Base-by-base conservation (phyloP, 2,113 vertebrate genomes). In the Trogon surrucura region DNA sequence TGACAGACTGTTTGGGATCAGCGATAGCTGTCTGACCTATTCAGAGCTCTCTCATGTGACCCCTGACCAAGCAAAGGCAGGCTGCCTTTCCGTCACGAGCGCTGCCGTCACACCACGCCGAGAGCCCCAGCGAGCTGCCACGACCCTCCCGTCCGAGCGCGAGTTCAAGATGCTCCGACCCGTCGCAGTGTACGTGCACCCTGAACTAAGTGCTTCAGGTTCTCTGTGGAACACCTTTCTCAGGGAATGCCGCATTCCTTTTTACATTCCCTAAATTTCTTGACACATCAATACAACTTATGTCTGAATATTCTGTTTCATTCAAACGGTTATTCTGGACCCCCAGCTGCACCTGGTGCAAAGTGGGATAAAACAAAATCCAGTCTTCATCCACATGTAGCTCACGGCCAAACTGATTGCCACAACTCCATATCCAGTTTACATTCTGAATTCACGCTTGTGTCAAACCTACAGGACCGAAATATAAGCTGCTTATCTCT, bases 321-420 rank as follows among this genome's bases (percentile, higher is more conserved):
- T 98, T 97, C 97, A 97, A 98, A 98, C 90, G 89, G 89, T 96
- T 96, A 96, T 75, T 93, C 96, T 94, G 97, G 96, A 95, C 94
- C 94, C 94, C 91, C 95, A 96, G 94, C 81, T 97, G 96, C 95
- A 97, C 94, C 93, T 82, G 85, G 95, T 93, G 94, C 96, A 98
- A 97, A 45, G 88, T 45, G 78, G 62, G 58, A 80, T 41, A 80
- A 67, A 79, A 91, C 36, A 91, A 96, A 95, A 94, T 86, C 20
- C 58, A 94, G 85, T 60, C 69, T 88, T 91, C 82, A 95, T 83
- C 91, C 87, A 74, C 5, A 38, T 66, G 77, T 41, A 93, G 58
- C 61, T 91, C 66, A 65, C 25, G 82, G 47, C 50, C 73, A 85
- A 95, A 93, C 62, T 88, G 83, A 69, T 84, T 78, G 66, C 58